phyloP scores from a whole-genome alignment of 2,888 invertebrate species.

The Stenodera caucasica region DNA sequence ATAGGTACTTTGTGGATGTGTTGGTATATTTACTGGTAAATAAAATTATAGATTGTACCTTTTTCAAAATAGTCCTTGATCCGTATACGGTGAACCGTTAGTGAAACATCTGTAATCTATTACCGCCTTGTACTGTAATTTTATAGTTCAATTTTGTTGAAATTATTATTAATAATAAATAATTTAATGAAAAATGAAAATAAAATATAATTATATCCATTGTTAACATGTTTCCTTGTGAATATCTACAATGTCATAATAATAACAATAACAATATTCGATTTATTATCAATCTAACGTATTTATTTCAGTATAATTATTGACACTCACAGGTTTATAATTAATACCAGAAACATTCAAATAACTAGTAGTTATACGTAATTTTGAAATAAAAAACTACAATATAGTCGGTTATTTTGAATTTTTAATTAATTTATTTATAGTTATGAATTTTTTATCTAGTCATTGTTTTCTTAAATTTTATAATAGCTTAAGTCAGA shows the following conservation, averaged over 20 bases:
- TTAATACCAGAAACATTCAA: neutral
- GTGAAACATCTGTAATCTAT: neutral
- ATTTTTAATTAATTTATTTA: neutral
- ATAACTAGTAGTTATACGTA: neutral
- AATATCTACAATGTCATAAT: neutral
- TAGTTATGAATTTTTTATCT: neutral
- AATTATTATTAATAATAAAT: neutral
- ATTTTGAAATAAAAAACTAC: no score
- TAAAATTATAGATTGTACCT: neutral
- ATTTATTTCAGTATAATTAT: neutral
- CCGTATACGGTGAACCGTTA: constrained; percentile 2
- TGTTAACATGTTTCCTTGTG: neutral
- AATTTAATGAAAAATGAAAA: neutral
- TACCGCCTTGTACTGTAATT: neutral
- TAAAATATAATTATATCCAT: neutral
- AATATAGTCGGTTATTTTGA: neutral
- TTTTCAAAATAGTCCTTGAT: constrained; percentile 1
- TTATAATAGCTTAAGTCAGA: no score
- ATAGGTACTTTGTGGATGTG: no score
- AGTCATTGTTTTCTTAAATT: no score
- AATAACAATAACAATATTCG: neutral
- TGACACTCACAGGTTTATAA: neutral
- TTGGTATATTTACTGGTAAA: neutral
- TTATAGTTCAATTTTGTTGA: neutral
- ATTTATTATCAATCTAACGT: neutral